Conservation (phyloP, 2,797 vertebrate genomes). For the Pampus argenteus region DNA sequence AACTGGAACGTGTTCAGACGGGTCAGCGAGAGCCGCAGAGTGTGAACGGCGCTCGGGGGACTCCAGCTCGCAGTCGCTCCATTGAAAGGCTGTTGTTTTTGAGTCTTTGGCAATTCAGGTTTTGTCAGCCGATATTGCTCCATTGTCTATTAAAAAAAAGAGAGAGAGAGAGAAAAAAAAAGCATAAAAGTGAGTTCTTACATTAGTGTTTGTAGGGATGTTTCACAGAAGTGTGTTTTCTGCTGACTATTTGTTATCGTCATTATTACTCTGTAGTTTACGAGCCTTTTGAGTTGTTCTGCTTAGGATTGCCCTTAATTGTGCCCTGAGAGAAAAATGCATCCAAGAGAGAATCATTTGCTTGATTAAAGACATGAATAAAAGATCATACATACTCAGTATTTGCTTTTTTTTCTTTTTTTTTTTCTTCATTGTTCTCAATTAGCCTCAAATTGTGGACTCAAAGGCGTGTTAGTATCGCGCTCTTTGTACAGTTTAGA, state of each 20-base stretch:
- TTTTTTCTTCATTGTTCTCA: conserved; percentile 82
- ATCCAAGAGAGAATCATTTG: conserved; percentile 69
- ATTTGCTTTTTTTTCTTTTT: too few relatives aligned
- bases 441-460: conserved; percentile 80
- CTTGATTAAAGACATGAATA: conserved; percentile 77
- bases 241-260: conserved; percentile 48
- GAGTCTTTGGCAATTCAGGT: not conserved
- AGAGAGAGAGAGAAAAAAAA: not conserved
- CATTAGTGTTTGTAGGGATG: conserved; percentile 33
- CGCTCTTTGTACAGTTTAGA: conserved; percentile 60
- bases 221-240: conserved; percentile 28
- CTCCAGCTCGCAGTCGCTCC: conserved; percentile 23
- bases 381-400: conserved; percentile 71
- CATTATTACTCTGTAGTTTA: conserved; percentile 45
- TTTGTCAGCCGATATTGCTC: not conserved
- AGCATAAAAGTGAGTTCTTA: conserved; percentile 1
- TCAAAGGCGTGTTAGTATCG: conserved; percentile 72
- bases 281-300: conserved; percentile 61
- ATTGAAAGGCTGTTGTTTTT: conserved; percentile 33
- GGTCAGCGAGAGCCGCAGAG: conserved; percentile 61
- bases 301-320: conserved; percentile 68
- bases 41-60: conserved; percentile 52
- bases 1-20: conserved; percentile 79
- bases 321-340: conserved; percentile 73
- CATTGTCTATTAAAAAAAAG: not conserved